Percentiles rank a stretch among this genome's conserved stretches.
These are phyloP conservation scores for Holotrichia oblita DNA, from an alignment of 1,140 invertebrate species.

Conservation along the genomic window DNA sequence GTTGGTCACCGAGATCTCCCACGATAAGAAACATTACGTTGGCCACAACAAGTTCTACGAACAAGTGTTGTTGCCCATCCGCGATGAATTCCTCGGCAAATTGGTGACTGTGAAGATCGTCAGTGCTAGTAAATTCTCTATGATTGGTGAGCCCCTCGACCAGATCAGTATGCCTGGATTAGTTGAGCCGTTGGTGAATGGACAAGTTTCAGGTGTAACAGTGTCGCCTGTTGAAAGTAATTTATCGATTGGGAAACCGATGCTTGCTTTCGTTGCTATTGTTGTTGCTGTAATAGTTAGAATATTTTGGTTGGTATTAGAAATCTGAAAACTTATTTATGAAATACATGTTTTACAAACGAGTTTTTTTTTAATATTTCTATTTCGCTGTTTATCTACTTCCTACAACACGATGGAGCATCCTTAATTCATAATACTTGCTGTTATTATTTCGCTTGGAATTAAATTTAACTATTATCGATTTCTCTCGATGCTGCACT, in stretches of 20 bases:
- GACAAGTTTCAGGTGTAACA: constrained; percentile 61
- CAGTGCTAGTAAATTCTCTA: constrained; percentile 84
- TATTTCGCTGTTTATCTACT: too few relatives aligned
- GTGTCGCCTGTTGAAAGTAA: not conserved
- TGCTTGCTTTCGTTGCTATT: not conserved
- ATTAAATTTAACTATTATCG: too few relatives aligned
- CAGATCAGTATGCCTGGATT: constrained; percentile 60
- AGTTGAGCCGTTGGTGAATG: constrained; percentile 62
- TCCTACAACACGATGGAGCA: too few relatives aligned
- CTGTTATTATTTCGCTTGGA: too few relatives aligned
- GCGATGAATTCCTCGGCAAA: constrained; percentile 82
- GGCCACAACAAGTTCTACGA: constrained; percentile 97
- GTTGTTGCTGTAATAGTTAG: constrained; percentile 1
- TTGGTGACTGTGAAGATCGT: constrained; percentile 82
- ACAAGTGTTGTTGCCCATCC: constrained; percentile 88
- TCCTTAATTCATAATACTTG: too few relatives aligned
- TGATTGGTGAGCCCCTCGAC: constrained; percentile 78
- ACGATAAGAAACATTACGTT: constrained; percentile 91
- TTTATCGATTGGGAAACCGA: not conserved
- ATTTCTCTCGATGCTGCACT: too few relatives aligned
- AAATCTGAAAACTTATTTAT: too few relatives aligned
- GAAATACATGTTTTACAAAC: too few relatives aligned
- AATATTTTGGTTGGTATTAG: constrained; percentile 4
- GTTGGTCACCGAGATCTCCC: constrained; percentile 92
- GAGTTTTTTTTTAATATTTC: too few relatives aligned